Base-by-base conservation (phyloP, 64 coral and sea anemone species). In the Astreopora myriophthalma region DNA sequence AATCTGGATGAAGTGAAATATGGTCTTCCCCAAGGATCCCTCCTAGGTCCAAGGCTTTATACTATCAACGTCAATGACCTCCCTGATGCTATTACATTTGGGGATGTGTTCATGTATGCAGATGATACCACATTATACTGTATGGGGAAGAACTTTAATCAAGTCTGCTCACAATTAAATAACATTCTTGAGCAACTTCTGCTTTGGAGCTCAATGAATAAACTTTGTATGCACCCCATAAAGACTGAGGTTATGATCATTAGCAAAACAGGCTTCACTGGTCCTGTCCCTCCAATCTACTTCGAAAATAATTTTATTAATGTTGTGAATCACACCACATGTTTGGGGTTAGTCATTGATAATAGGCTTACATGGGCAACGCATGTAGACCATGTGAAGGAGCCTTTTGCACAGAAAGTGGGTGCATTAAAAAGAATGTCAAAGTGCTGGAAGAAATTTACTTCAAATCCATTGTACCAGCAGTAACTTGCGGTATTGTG, bases 401-500 rank as follows among this genome's bases (percentile, higher is more conserved):
- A 81, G 26, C 26, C 77, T 81, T 60, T 57, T 58, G 1, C 19
- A 61, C 23, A 81, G 73, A 38, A 46, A 46, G 20, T 76, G 34
- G 34, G 34, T 12, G 11, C 40, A 11, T 44, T 3, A 11, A 2
- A 11, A 5, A 44, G 40, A 44, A 44, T 44, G 40, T 8, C 3
- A 33, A 72, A 72, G 69, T 72, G 28, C 30, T 72, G 28, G 32
- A 79, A 46, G 75, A 48, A 30, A 79, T 79, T 48, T 19, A 79
- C 28, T 79, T 79, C 38, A 79, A 48, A 79, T 79, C 28, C 17
- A 48, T 79, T 31, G 6, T 79, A 23, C 25, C 48, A 22, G n/a
- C 42, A 2, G 75, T 78, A 48, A 78, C 46, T 20, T 78, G n/a
- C 39, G 75, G 75, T 84, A 84, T 84, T 14, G 30, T 84, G 80